Evolutionary conservation across 2,888 invertebrate genomes (phyloP).

Genomic region (Drosophila cognata): DNA sequence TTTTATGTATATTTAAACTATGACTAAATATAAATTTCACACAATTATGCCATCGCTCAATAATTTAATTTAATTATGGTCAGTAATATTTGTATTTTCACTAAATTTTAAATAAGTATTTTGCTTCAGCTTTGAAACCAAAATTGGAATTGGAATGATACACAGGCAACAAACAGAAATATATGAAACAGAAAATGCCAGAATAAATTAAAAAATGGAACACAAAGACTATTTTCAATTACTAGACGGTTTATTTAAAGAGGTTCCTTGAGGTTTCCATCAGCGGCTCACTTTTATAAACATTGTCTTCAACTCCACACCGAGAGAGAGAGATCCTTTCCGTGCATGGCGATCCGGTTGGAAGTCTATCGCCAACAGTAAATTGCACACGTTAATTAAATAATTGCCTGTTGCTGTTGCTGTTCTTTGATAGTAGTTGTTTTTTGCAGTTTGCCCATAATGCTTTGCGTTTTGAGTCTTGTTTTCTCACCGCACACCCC

Average conservation of each 20-base stretch:
- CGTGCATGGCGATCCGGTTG: constrained; percentile 20
- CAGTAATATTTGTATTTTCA: constrained; percentile 40
- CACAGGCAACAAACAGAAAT: constrained; percentile 68
- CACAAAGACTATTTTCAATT: constrained; percentile 41
- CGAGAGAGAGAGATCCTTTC: constrained; percentile 49
- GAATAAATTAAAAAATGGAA: constrained; percentile 39
- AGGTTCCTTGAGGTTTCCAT: constrained; percentile 43
- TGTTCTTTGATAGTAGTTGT: constrained; percentile 31
- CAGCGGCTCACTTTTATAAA: constrained; percentile 25
- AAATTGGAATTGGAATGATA: constrained; percentile 70
- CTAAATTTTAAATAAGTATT: constrained; percentile 56
- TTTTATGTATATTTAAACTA: constrained; percentile 78
- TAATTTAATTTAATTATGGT: constrained; percentile 57
- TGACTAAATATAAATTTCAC: constrained; percentile 78
- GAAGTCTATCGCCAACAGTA: constrained; percentile 30
- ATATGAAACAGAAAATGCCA: constrained; percentile 48
- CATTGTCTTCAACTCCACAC: constrained; percentile 41
- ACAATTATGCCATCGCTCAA: constrained; percentile 65
- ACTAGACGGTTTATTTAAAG: constrained; percentile 44
- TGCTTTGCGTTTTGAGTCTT: constrained; percentile 72
- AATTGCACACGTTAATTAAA: constrained; percentile 65
- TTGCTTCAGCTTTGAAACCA: constrained; percentile 32
- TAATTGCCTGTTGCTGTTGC: constrained; percentile 33
- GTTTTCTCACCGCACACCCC: constrained; percentile 75
- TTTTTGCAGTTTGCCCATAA: constrained; percentile 56